phyloP scores from a whole-genome alignment of 1,140 invertebrate genomes.

The Aphis gossypii region DNA sequence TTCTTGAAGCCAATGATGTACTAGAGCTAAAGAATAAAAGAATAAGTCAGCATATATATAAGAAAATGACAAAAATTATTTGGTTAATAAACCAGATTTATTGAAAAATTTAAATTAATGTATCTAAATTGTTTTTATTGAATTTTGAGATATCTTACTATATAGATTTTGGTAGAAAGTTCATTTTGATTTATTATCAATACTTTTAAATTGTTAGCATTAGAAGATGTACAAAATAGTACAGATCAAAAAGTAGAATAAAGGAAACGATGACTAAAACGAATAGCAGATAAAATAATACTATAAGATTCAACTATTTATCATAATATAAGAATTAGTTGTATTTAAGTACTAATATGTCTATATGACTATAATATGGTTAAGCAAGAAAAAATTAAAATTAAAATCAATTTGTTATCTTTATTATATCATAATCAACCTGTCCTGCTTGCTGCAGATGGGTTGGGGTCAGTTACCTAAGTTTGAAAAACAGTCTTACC shows the following conservation, averaged over 20 bases:
- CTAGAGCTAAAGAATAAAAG: constrained; percentile 29
- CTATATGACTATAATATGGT: not conserved
- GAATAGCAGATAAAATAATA: not conserved
- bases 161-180: constrained; percentile 41
- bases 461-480: not conserved
- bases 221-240: not conserved
- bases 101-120: not conserved
- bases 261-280: not conserved
- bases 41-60: not conserved
- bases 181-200: constrained; percentile 32
- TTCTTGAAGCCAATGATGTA: constrained; percentile 41
- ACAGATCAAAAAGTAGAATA: not conserved
- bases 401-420: constrained; percentile 43
- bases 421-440: not conserved
- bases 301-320: not conserved
- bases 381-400: not conserved
- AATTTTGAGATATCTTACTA: not conserved
- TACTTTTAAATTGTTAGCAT: constrained; percentile 21
- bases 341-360: not conserved
- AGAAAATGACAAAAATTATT: not conserved
- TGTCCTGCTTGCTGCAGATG: not conserved
- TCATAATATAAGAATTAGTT: not conserved
- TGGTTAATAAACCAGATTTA: not conserved
- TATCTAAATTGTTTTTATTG: no score
- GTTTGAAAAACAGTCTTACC: not conserved